phyloP scores from a whole-genome alignment of 2,113 vertebrate genomes.

The Suricata suricatta region DNA sequence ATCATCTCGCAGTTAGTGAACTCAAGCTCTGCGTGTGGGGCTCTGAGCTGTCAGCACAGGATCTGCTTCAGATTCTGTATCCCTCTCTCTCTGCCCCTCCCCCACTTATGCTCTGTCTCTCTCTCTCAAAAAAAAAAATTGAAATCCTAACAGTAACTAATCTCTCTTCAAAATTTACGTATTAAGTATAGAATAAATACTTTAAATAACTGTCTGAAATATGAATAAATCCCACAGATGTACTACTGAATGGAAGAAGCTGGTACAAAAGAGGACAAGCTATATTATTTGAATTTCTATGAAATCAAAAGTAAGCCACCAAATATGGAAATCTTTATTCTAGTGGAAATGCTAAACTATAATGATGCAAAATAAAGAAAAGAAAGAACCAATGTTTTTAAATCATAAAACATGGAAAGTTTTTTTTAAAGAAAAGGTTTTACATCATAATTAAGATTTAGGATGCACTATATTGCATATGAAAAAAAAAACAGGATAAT shows the following conservation, averaged over 20 bases:
- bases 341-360: background rate
- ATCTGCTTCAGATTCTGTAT: too few relatives aligned
- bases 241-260: background rate
- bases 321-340: background rate
- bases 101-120: too few relatives aligned
- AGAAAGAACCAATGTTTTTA: background rate
- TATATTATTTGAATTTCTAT: background rate
- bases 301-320: background rate
- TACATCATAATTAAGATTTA: slow-evolving; percentile 24
- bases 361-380: background rate
- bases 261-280: background rate
- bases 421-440: background rate
- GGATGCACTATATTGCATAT: background rate
- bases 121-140: too few relatives aligned
- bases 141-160: background rate
- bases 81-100: too few relatives aligned
- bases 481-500: background rate
- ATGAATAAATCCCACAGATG: background rate
- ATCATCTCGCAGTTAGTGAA: too few relatives aligned
- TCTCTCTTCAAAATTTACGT: background rate
- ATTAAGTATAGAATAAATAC: background rate
- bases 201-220: background rate
- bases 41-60: too few relatives aligned
- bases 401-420: background rate
- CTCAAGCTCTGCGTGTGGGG: too few relatives aligned